Percentiles rank a stretch among this genome's conserved stretches.
Evolutionary conservation across 2,888 invertebrate species (phyloP).

Genomic region (Endotricha flammealis): DNA sequence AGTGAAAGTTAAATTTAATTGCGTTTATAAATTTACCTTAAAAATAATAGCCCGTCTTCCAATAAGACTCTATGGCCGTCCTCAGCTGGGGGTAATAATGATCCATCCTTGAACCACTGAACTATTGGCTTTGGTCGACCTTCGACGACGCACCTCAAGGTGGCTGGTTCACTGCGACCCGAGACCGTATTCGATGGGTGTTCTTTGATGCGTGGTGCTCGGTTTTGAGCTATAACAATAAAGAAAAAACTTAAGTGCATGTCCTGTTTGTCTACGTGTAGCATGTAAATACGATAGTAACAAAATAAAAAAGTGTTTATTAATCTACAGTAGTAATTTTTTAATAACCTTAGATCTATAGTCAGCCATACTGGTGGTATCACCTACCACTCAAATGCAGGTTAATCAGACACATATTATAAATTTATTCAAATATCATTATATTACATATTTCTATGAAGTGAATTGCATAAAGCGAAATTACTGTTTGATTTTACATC

Average conservation of each 20-base stretch:
- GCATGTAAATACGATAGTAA: neutral
- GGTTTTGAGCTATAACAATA: slow-evolving; percentile 83
- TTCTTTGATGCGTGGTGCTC: slow-evolving; percentile 96
- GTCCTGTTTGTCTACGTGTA: too few relatives aligned
- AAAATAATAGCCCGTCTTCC: slow-evolving; percentile 95
- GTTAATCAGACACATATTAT: neutral
- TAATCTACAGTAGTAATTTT: too few relatives aligned
- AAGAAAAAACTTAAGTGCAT: too few relatives aligned
- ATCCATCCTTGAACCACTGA: slow-evolving; percentile 96
- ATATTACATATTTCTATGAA: too few relatives aligned
- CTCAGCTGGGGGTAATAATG: slow-evolving; percentile 86
- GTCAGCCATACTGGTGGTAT: too few relatives aligned
- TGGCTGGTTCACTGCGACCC: slow-evolving; percentile 97
- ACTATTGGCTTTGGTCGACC: slow-evolving; percentile 94
- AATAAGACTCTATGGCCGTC: slow-evolving; percentile 93
- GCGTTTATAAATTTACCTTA: too few relatives aligned
- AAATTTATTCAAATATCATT: slow-evolving; percentile 4
- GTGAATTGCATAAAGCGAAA: too few relatives aligned
- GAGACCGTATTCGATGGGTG: slow-evolving; percentile 98
- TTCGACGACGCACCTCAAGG: slow-evolving; percentile 97
- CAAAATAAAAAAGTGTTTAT: too few relatives aligned
- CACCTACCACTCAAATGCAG: too few relatives aligned
- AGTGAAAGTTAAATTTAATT: too few relatives aligned
- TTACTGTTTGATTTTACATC: too few relatives aligned
- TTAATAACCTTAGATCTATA: too few relatives aligned